Evolutionary conservation across 2,113 vertebrate genomes (phyloP), one percentile per base, ranked within the genome.

Genomic region (Morone saxatilis): DNA sequence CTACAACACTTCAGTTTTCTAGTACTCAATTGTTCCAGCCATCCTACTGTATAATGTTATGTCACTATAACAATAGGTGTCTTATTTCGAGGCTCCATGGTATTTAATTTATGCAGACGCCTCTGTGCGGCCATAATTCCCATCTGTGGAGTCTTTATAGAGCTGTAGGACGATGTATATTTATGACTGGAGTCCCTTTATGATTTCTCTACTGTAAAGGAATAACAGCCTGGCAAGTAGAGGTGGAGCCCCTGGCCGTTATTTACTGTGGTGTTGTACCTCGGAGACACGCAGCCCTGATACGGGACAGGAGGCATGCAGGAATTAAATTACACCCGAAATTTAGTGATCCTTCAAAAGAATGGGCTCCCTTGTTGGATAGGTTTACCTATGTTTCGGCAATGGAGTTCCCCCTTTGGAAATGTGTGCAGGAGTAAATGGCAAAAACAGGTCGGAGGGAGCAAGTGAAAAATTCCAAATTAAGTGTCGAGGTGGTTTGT

Each of bases 321-420:
- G 92, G 94, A 94, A 93, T 95, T 93, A 82, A 91, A 93, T 95
- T 95, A 93, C 94, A 71, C 53, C 61, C 20, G 71, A 94, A 94
- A 94, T 94, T 88, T 94, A 95, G 89, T 86, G 93, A 93, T 91
- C 92, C 84, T 88, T 91, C 76, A 86, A 87, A 88, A 93, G 91
- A 95, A 94, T 92, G 88, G 89, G 70, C 87, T 94, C 89, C 92
- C 91, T 94, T 94, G 92, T 93, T 90, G 91, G 89, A 89, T 92
- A 87, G 87, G 81, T 91, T 94, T 94, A 90, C 89, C 91, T 73
- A 66, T 69, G 83, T 77, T 91, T 87, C 84, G 14, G 67, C 69
- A 65, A 83, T 56, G 67, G 85, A 90, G 78, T 80, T 76, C 68
- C 86, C 78, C 84, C 75, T 82, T 91, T 92, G 68, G 84, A 90